Base-by-base conservation (phyloP, 2,797 vertebrate genomes). In the Neosilurus mollespiculum region DNA sequence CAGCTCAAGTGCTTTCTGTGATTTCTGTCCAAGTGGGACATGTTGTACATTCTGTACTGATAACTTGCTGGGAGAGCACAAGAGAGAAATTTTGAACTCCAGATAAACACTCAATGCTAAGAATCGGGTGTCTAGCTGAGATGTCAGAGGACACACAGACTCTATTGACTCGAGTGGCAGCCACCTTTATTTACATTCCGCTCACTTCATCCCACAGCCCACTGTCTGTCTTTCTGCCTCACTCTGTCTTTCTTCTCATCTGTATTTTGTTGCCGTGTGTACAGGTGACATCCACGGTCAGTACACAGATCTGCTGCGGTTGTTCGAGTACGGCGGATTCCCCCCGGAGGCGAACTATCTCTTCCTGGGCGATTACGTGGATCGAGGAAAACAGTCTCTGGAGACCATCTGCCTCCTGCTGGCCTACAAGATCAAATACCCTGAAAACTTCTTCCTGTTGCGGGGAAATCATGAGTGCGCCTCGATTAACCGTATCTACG, bases 351-450 rank as follows among this genome's bases (percentile, higher is more conserved):
- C 97, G 76, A 99, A 99, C 90, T 99, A 98, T 93, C 93, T 99
- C 90, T 99, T 99, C 89, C 91, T 98, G 92, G 97, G 98, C 0
- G 98, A 99, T 92, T 99, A 99, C 0, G 97, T 99, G 90, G 98
- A 99, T 92, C 90, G 97, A 85, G 98, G 98, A 87, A 99, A 99
- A 91, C 98, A 99, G 93, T 97, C 96, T 0, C 91, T 99, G 92
- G 98, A 99, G 92, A 99, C 98, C 84, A 99, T 99, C 93, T 99
- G 97, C 90, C 94, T 99, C 76, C 94, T 99, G 82, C 94, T 99
- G 78, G 97, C 97, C 15, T 99, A 98, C 92, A 99, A 99, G 95
- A 98, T 99, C 93, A 99, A 99, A 87, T 99, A 99, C 93, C 97
- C 98, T 0, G 98, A 99, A 92, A 99, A 99, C 93, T 99, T 99